Conservation (phyloP, 2,888 invertebrate species). For the Calliopum simillimum region DNA sequence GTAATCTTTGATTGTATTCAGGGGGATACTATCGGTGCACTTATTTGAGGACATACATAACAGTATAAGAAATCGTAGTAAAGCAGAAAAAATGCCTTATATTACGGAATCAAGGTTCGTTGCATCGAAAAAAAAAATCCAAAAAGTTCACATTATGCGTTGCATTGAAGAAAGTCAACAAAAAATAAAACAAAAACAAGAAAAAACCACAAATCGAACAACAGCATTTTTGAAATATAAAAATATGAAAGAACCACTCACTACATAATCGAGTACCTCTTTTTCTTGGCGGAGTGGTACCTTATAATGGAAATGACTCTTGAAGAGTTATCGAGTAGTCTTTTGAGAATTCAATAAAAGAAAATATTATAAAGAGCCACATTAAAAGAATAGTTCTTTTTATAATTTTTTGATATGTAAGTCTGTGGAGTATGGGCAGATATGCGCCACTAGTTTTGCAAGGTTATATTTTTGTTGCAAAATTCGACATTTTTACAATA, state of each 20-base stretch:
- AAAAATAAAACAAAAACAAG: background rate
- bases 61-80: background rate
- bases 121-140: background rate
- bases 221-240: background rate
- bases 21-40: background rate
- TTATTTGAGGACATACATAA: background rate
- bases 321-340: background rate
- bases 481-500: too few species aligned
- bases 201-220: constrained; percentile 8
- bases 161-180: too few species aligned
- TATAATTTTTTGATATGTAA: too few species aligned
- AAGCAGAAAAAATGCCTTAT: background rate
- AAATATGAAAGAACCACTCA: background rate
- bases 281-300: background rate
- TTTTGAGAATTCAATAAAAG: background rate
- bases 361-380: too few species aligned
- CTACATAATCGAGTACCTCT: background rate
- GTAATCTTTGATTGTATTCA: background rate
- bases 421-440: too few species aligned
- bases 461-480: too few species aligned
- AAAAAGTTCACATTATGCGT: background rate
- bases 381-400: too few species aligned
- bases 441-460: too few species aligned
- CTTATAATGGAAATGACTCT: background rate
- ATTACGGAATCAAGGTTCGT: constrained; percentile 27